Conservation (phyloP, 2,888 invertebrate genomes). For the Eumerus sabulonum region DNA sequence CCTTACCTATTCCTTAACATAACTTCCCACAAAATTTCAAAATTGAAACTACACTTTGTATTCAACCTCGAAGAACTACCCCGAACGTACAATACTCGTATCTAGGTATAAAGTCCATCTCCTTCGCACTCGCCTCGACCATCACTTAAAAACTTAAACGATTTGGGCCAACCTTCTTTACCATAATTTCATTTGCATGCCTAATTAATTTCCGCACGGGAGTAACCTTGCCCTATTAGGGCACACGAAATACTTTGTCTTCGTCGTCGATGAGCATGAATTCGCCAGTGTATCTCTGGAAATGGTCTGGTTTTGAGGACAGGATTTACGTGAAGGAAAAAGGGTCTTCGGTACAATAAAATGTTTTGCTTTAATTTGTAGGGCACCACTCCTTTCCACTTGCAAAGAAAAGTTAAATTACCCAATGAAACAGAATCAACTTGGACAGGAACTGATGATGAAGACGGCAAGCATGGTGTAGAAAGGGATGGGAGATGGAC, state of each 20-base stretch:
- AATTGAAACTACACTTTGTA: constrained; percentile 31
- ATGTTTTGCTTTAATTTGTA: constrained; percentile 62
- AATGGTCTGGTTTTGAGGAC: too few species aligned
- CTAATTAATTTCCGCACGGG: constrained; percentile 64
- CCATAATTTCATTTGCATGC: constrained; percentile 67
- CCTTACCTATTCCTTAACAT: not conserved
- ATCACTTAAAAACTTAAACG: constrained; percentile 44
- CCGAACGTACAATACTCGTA: too few species aligned
- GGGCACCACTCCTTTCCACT: constrained; percentile 40
- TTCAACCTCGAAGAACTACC: not conserved
- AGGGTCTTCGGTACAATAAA: constrained; percentile 47
- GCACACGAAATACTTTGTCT: constrained; percentile 11
- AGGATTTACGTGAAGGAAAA: constrained; percentile 58
- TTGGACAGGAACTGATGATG: constrained; percentile 1
- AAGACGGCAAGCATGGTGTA: not conserved
- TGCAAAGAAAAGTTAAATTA: constrained; percentile 54
- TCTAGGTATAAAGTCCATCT: not conserved
- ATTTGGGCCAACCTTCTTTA: constrained; percentile 58
- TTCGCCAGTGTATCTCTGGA: too few species aligned
- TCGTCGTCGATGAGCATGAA: not conserved
- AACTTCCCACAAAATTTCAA: constrained; percentile 32
- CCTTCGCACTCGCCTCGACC: not conserved
- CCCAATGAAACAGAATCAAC: constrained; percentile 59
- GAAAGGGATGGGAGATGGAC: constrained; percentile 10
- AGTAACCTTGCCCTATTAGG: constrained; percentile 48